Conservation (phyloP, 2,888 invertebrate genomes). For the Cacoxenus indagator region DNA sequence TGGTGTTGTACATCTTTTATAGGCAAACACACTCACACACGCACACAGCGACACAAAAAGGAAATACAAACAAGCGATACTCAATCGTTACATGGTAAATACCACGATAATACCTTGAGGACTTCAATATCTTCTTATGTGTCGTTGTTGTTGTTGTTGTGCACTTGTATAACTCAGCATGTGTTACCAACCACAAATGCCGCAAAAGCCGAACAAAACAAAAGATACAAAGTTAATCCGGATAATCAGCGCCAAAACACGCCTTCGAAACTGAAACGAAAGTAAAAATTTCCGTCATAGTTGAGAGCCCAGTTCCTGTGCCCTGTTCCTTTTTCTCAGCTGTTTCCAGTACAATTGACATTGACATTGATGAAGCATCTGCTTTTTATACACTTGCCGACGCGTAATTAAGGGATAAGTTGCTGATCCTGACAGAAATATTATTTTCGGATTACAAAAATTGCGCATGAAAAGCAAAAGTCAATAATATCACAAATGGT, state of each 20-base stretch:
- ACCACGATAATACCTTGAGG: slow-evolving; percentile 8
- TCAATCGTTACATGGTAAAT: neutral
- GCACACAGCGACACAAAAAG: neutral
- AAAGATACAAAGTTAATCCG: slow-evolving; percentile 48
- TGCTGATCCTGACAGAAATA: too few relatives aligned
- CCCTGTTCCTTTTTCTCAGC: neutral
- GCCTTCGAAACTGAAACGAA: slow-evolving; percentile 38
- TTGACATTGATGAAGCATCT: slow-evolving; percentile 48
- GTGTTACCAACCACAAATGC: slow-evolving; percentile 39
- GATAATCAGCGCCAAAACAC: slow-evolving; percentile 52
- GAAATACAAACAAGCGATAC: neutral
- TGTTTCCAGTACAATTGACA: slow-evolving; percentile 39
- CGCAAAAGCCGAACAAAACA: slow-evolving; percentile 26
- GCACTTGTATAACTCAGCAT: slow-evolving; percentile 44
- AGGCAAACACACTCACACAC: neutral
- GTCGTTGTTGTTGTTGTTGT: slow-evolving; percentile 28
- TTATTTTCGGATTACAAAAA: neutral
- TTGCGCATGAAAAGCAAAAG: neutral
- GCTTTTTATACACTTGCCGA: slow-evolving; percentile 16
- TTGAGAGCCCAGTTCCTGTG: neutral
- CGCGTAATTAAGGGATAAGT: slow-evolving; percentile 9
- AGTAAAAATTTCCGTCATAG: neutral
- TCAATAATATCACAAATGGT: neutral
- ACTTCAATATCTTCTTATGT: neutral
- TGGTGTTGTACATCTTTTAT: slow-evolving; percentile 23